These are phyloP conservation scores for Limnephilus marmoratus DNA, from an alignment of 2,888 invertebrate species.

Conservation along the genomic window DNA sequence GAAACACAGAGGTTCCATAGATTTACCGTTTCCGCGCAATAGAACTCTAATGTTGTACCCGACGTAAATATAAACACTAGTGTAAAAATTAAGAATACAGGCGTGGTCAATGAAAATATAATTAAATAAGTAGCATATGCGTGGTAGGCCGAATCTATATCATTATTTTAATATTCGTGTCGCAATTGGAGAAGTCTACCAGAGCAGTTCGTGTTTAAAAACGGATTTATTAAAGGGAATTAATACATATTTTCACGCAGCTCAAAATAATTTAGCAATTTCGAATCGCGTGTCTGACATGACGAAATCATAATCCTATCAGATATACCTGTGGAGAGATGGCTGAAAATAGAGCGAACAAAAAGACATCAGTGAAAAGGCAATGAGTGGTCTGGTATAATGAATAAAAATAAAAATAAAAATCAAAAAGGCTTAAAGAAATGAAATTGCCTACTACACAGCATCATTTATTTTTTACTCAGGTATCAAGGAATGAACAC, in stretches of 20 bases:
- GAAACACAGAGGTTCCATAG: not conserved
- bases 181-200: conserved; percentile 39
- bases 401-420: not conserved
- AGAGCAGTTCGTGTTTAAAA: conserved; percentile 22
- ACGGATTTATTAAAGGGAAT: not conserved
- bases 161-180: conserved; percentile 18
- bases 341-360: too few relatives aligned
- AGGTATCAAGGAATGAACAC: not conserved
- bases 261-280: conserved; percentile 39
- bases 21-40: too few relatives aligned
- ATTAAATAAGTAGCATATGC: not conserved
- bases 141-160: not conserved
- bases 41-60: not conserved
- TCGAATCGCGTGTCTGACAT: conserved; percentile 25
- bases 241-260: conserved; percentile 35
- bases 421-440: not conserved
- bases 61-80: not conserved
- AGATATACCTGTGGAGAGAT: not conserved
- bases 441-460: not conserved
- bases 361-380: not conserved
- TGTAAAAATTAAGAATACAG: not conserved
- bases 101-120: not conserved
- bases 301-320: not conserved
- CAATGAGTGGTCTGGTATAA: not conserved
- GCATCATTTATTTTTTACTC: not conserved